Conservation (phyloP, 2,888 invertebrate species). For the Eudemis profundana region DNA sequence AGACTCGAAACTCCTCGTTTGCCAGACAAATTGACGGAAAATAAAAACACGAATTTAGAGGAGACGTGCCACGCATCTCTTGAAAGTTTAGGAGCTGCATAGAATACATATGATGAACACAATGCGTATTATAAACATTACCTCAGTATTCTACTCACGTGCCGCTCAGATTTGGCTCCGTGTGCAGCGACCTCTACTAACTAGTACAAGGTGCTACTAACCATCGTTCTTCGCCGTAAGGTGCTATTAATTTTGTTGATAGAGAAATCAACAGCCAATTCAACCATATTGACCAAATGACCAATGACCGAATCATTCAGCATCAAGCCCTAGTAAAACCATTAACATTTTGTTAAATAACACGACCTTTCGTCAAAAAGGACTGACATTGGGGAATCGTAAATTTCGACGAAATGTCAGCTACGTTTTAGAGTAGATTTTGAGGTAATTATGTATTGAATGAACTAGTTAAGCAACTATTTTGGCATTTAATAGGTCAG, state of each 20-base stretch:
- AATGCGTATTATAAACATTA: slow-evolving; percentile 49
- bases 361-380: slow-evolving; percentile 61
- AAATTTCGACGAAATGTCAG: slow-evolving; percentile 19
- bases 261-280: slow-evolving; percentile 14
- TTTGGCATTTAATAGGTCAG: slow-evolving; percentile 29
- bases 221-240: slow-evolving; percentile 22
- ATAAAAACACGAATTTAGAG: slow-evolving; percentile 26
- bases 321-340: slow-evolving; percentile 58
- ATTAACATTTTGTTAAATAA: slow-evolving; percentile 66
- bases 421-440: not conserved
- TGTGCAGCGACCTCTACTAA: slow-evolving; percentile 54
- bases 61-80: slow-evolving; percentile 27
- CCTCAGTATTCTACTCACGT: slow-evolving; percentile 53
- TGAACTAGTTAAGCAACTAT: slow-evolving; percentile 4
- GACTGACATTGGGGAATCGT: slow-evolving; percentile 13
- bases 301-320: slow-evolving; percentile 52
- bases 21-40: slow-evolving; percentile 13
- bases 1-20: not conserved
- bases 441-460: not conserved
- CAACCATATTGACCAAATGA: slow-evolving; percentile 27
- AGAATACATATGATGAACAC: slow-evolving; percentile 46
- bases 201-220: slow-evolving; percentile 49
- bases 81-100: slow-evolving; percentile 36
- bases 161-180: slow-evolving; percentile 55
- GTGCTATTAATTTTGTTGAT: not conserved